Evolutionary conservation across 1,140 invertebrate genomes (phyloP).

Genomic region (Pararge aegeria): DNA sequence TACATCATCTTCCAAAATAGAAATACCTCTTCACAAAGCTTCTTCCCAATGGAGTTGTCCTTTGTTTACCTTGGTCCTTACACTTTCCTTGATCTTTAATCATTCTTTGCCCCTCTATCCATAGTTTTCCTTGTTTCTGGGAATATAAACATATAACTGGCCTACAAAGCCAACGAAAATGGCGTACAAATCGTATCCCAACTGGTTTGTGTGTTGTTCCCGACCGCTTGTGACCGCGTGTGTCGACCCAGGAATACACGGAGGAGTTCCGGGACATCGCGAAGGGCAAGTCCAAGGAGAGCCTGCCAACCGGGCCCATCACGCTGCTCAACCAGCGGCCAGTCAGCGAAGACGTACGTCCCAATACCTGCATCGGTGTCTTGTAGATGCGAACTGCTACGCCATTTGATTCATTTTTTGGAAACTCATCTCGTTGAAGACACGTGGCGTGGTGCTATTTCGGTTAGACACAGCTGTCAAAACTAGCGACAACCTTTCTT

Average conservation of each 20-base stretch:
- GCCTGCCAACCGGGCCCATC: constrained; percentile 93
- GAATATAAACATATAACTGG: neutral
- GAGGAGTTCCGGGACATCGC: constrained; percentile 98
- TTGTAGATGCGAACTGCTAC: neutral
- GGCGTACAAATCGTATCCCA: constrained; percentile 29
- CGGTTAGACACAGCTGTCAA: too few species aligned
- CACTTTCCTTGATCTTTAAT: neutral
- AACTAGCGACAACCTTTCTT: too few species aligned
- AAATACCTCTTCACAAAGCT: too few species aligned
- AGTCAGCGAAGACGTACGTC: constrained; percentile 96
- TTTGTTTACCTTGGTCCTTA: neutral
- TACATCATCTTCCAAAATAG: too few species aligned
- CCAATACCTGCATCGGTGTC: constrained; percentile 40
- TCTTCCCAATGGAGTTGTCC: too few species aligned
- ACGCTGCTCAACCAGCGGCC: constrained; percentile 97
- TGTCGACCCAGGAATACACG: constrained; percentile 91
- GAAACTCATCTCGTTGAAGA: neutral
- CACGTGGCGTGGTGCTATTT: too few species aligned
- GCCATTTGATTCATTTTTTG: neutral
- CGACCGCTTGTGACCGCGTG: constrained; percentile 64
- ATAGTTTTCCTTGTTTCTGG: neutral
- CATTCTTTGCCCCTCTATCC: too few species aligned
- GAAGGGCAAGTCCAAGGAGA: constrained; percentile 95
- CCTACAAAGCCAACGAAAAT: neutral
- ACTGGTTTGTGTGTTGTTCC: constrained; percentile 26